Evolutionary conservation across 2,888 invertebrate species (phyloP), one percentile per base, ranked within the genome.

Genomic region (Drosophila mettleri): DNA sequence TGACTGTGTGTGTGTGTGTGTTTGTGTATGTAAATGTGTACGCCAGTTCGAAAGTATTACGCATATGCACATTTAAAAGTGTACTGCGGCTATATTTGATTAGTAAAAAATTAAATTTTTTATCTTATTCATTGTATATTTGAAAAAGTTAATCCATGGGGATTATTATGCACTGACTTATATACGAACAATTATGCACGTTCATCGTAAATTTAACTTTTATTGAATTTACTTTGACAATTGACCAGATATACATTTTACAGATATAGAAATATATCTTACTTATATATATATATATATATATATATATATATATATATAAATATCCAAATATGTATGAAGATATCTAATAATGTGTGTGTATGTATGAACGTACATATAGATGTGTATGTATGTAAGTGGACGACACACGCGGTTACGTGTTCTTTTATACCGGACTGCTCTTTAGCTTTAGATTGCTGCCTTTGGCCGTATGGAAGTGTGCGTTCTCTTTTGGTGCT

Each of bases 381-480:
- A 20, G 8, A 18, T 34, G 46, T 55, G 59, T 61, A 46, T 68
- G 59, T 74, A 34, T 63, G 64, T 73, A 74, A 74, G 53, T 63
- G 34, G 49, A 64, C 74, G 62, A 74, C 74, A 74, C 74, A 74
- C 74, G 74, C 74, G 74, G 74, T 74, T 74, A 74, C 74, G 79
- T 74, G 78, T 74, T 78, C 74, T 74, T 74, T 74, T 51, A 68
- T 68, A 52, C 78, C 74, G 78, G 36, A 67, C 78, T 78, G 59
- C 57, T 78, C 74, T 73, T 54, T 66, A 61, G 59, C 38, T n/a
- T n/a, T n/a, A n/a, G n/a, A n/a, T n/a, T 59, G 51, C 46, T 62
- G 59, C 31, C 64, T 57, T 57, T 46, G 39, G 57, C n/a, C 46
- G 54, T 48, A 20, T 53, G 39, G 57, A 33, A 41, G 55, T 65